Evolutionary conservation across 1,140 invertebrate species (phyloP), one percentile per base, ranked within the genome.

Genomic region (Acromyrmex charruanus): DNA sequence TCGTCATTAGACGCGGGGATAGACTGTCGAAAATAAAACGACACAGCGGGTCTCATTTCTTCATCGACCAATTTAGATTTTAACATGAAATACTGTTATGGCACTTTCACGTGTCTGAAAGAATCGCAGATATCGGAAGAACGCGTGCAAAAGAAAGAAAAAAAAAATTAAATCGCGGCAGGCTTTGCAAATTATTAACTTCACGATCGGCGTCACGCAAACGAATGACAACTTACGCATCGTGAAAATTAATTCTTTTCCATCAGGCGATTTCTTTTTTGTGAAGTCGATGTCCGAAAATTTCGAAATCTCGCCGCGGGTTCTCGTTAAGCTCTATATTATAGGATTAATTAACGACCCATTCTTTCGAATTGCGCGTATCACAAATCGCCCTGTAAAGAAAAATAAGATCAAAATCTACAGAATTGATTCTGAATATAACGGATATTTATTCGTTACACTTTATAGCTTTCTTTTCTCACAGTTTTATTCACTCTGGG

Each of bases 201-300:
- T 85, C 87, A 85, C 53, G 80, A 77, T 77, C 80, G 25, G 58
- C 88, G 84, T 88, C 89, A 90, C 89, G 88, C 89, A 18, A 90
- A 88, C 86, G 53, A 71, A 18, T 86, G 71, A 90, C 86, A 88
- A 69, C 59, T 79, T 77, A 28, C 61, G 7, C 66, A 55, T 3
- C 18, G 63, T 44, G 10, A 58, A 28, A 87, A 90, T 91, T 86
- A 91, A 90, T 88, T 90, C 61, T 58, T 85, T 79, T 86, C 51
- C 75, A 74, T 85, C 89, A 90, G 81, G 88, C 89, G 75, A 90
- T 55, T 21, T 28, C 25, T 66, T 4, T n/a, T 5, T 66, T 28
- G 69, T 55, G 16, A 44, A 80, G 14, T 49, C 69, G 53, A 85
- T 49, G 63, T 61, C 25, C 35, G 28, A 63, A 71, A 77, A 77